Percentiles rank a stretch among this genome's conserved stretches.
Evolutionary conservation across 2,797 vertebrate species (phyloP).

Genomic region (Paratrypauchen microcephalus): DNA sequence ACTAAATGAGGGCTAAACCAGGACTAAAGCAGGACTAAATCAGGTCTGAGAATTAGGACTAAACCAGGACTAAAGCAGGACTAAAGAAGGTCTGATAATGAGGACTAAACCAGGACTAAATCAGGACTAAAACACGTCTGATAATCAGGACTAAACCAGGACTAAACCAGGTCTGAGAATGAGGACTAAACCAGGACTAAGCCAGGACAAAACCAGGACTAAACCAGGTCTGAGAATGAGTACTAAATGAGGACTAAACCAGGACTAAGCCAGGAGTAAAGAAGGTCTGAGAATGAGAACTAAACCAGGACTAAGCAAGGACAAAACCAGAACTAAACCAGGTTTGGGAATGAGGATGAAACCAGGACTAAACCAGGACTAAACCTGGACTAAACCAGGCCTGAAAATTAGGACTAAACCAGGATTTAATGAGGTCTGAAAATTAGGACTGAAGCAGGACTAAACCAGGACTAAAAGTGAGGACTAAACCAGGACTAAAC

Average conservation of each 20-base stretch:
- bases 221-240: too few relatives aligned
- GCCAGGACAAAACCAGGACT: too few relatives aligned
- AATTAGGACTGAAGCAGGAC: not conserved
- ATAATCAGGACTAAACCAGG: too few relatives aligned
- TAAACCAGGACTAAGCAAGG: constrained; percentile 1
- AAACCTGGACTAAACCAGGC: too few relatives aligned
- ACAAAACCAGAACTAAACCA: not conserved
- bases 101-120: not conserved
- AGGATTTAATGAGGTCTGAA: not conserved
- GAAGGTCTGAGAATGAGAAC: not conserved
- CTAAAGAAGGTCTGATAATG: not conserved
- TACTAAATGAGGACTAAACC: too few relatives aligned
- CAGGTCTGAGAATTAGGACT: too few relatives aligned
- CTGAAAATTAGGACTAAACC: not conserved
- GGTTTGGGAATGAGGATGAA: not conserved
- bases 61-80: too few relatives aligned
- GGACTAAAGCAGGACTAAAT: not conserved
- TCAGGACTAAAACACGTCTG: too few relatives aligned
- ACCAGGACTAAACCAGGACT: too few relatives aligned
- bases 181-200: too few relatives aligned
- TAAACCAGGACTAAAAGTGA: not conserved
- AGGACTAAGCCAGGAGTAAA: too few relatives aligned
- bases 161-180: too few relatives aligned
- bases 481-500: not conserved
- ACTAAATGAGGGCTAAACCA: not conserved